Conservation (phyloP, 2,797 vertebrate genomes). For the Eurystomus glaucurus region DNA sequence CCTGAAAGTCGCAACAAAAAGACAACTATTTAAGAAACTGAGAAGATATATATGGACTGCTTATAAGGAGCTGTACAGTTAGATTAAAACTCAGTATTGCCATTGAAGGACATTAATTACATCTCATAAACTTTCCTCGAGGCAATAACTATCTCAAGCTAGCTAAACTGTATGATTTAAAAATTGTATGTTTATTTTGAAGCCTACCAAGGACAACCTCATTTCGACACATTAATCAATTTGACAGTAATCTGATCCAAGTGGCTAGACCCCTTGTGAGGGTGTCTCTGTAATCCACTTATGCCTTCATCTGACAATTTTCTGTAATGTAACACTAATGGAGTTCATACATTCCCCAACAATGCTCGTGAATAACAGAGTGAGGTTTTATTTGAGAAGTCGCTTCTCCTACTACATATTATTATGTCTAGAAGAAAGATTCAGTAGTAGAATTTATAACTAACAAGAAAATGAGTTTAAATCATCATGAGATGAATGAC, state of each 20-base stretch:
- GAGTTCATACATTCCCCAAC: neutral
- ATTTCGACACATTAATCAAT: neutral
- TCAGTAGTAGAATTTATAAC: neutral
- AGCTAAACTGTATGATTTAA: neutral
- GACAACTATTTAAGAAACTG: neutral
- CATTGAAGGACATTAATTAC: neutral
- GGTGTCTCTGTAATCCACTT: neutral
- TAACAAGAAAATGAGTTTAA: neutral
- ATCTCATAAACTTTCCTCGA: neutral
- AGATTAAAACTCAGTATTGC: neutral
- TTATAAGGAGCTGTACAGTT: neutral
- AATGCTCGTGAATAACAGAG: neutral
- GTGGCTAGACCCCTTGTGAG: neutral
- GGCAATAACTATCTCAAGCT: neutral
- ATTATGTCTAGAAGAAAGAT: neutral
- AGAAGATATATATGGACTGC: neutral
- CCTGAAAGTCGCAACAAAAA: neutral
- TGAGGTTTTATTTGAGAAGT: neutral
- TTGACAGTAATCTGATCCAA: conserved; percentile 22
- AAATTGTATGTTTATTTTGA: neutral
- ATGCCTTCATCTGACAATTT: neutral
- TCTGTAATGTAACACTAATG: neutral
- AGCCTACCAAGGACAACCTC: neutral
- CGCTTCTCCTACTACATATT: rapidly evolving
- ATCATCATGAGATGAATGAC: neutral